Percentiles rank a stretch among this genome's conserved stretches.
Conservation (phyloP, 1,140 invertebrate species). For the Arion vulgaris region DNA sequence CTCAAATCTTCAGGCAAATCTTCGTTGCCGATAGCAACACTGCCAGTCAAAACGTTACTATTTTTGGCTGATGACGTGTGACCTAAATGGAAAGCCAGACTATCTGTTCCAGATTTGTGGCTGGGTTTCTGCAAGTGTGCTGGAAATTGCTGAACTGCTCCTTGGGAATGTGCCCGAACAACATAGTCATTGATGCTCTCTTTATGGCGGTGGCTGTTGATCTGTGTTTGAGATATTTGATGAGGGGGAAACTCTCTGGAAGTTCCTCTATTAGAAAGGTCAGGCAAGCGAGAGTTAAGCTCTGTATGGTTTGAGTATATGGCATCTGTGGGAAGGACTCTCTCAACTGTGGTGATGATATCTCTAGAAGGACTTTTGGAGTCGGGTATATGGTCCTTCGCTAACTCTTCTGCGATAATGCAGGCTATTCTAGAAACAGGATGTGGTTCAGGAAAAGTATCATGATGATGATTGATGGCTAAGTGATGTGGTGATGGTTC, state of each 20-base stretch:
- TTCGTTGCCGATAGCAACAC: background rate
- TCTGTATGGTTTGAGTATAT: background rate
- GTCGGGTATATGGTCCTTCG: background rate
- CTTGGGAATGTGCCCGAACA: background rate
- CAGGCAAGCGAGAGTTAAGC: background rate
- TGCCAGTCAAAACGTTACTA: background rate
- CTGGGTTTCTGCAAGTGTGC: background rate
- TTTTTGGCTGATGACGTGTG: background rate
- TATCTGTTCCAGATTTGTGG: background rate
- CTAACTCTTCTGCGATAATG: conserved; percentile 8
- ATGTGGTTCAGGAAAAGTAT: no score
- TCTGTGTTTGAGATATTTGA: no score
- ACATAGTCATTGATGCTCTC: background rate
- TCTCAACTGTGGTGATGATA: background rate
- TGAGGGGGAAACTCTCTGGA: no score
- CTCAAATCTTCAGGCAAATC: background rate
- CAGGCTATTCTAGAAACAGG: background rate
- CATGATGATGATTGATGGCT: no score
- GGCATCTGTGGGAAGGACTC: background rate
- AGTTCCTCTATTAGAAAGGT: background rate
- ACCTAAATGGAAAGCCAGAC: background rate
- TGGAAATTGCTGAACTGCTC: background rate
- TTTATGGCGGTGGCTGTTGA: background rate
- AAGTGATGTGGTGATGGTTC: no score
- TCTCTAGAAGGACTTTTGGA: background rate